Conservation (phyloP, 2,113 vertebrate genomes). For the Ariopsis seemanni region DNA sequence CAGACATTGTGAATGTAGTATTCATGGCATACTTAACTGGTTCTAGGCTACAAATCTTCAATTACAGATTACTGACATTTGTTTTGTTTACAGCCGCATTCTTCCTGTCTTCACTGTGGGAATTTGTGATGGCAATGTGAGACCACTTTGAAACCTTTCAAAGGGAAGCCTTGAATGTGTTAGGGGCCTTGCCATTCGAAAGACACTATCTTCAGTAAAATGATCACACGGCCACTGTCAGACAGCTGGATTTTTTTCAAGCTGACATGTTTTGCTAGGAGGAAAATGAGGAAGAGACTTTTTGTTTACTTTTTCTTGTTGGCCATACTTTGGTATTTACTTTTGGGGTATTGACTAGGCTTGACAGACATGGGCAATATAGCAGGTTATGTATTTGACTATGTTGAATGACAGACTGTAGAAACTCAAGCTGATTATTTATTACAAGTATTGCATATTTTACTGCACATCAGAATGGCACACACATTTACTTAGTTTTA, state of each 20-base stretch:
- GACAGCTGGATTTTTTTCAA: not conserved
- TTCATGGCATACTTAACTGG: not conserved
- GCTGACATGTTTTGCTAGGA: not conserved
- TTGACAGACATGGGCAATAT: not conserved
- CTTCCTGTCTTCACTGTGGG: not conserved
- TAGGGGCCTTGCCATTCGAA: not conserved
- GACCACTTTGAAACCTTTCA: not conserved
- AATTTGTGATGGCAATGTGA: not conserved
- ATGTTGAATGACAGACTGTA: not conserved
- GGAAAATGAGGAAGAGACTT: not conserved
- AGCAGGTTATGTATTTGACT: not conserved
- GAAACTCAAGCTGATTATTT: not conserved
- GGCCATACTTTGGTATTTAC: not conserved
- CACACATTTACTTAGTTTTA: not conserved
- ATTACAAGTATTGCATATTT: not conserved
- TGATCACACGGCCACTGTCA: not conserved
- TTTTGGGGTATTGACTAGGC: not conserved
- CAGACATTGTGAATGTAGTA: not conserved
- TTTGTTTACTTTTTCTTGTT: not conserved
- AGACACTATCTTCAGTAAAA: not conserved
- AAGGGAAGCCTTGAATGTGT: not conserved
- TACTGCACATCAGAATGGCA: not conserved
- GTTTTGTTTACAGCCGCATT: not conserved
- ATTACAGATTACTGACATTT: not conserved
- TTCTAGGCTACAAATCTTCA: slow-evolving; percentile 8